Percentiles rank a stretch among this genome's conserved stretches.
These are phyloP conservation scores for Callitettix versicolor DNA, from an alignment of 1,140 invertebrate species.

Conservation along the genomic window DNA sequence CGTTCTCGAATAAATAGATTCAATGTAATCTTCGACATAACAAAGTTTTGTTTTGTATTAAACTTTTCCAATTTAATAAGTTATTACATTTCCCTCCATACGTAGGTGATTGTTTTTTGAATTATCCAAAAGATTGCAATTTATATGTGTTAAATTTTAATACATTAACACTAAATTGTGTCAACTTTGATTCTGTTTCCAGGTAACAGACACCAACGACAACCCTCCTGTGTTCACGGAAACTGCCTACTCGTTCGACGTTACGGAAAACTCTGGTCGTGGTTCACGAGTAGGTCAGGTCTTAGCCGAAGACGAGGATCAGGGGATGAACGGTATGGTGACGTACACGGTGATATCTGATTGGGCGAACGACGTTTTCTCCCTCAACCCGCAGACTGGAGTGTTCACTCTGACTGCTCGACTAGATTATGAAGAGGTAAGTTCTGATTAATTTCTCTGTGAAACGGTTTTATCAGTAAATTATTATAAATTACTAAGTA, in stretches of 20 bases:
- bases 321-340: slow-evolving; percentile 75
- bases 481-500: too few relatives aligned
- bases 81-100: too few relatives aligned
- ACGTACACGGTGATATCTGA: slow-evolving; percentile 83
- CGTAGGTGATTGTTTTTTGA: too few relatives aligned
- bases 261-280: slow-evolving; percentile 70
- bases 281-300: slow-evolving; percentile 74
- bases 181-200: slow-evolving; percentile 31
- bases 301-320: slow-evolving; percentile 69
- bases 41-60: too few relatives aligned
- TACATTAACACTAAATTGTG: too few relatives aligned
- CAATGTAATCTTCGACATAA: too few relatives aligned
- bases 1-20: too few relatives aligned
- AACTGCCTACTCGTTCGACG: slow-evolving; percentile 77
- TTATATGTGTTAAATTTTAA: too few relatives aligned
- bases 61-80: too few relatives aligned
- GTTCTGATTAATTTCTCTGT: slow-evolving; percentile 13
- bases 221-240: slow-evolving; percentile 82
- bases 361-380: slow-evolving; percentile 90
- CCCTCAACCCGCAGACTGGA: slow-evolving; percentile 78
- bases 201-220: slow-evolving; percentile 89
- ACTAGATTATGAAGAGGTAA: slow-evolving; percentile 88
- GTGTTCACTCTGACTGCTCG: slow-evolving; percentile 78
- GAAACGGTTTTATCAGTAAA: too few relatives aligned
- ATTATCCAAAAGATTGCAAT: too few relatives aligned